Percentiles rank a stretch among this genome's conserved stretches.
Evolutionary conservation across 2,888 invertebrate species (phyloP).

Genomic region (Parnassius mnemosyne): DNA sequence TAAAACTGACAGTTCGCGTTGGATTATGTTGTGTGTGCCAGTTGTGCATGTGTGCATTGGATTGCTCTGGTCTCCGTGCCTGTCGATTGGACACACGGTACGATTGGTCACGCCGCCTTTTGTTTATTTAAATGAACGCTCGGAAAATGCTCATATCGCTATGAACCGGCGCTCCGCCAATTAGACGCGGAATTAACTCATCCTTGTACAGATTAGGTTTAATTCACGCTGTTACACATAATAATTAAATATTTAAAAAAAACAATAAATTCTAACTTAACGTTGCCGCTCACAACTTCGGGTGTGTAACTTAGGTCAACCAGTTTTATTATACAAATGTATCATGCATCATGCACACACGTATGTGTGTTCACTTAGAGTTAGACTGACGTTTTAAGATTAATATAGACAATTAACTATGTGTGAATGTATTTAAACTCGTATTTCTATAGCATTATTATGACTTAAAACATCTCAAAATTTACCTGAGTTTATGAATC

Average conservation of each 20-base stretch:
- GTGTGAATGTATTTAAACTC: no score
- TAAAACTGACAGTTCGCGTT: constrained; percentile 17
- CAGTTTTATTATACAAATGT: not conserved
- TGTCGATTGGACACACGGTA: constrained; percentile 17
- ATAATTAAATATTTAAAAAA: no score
- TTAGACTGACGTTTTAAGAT: no score
- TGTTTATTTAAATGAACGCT: constrained; percentile 12
- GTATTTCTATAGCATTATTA: no score
- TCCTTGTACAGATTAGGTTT: not conserved
- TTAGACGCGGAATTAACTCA: constrained; percentile 5
- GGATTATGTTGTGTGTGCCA: constrained; percentile 14
- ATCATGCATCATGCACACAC: no score
- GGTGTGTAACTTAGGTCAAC: constrained; percentile 1
- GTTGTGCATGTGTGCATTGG: constrained; percentile 14
- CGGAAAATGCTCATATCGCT: constrained; percentile 9
- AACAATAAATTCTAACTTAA: not conserved
- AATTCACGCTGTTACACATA: no score
- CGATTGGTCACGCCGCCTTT: constrained; percentile 12
- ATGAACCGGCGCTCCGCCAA: constrained; percentile 5
- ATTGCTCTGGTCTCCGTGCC: constrained; percentile 21
- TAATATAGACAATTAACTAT: not conserved
- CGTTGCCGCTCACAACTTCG: not conserved
- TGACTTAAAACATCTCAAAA: no score
- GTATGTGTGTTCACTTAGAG: no score
- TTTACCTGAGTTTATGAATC: no score